Conservation (phyloP, 2,888 invertebrate species). For the Phalangium opilio region DNA sequence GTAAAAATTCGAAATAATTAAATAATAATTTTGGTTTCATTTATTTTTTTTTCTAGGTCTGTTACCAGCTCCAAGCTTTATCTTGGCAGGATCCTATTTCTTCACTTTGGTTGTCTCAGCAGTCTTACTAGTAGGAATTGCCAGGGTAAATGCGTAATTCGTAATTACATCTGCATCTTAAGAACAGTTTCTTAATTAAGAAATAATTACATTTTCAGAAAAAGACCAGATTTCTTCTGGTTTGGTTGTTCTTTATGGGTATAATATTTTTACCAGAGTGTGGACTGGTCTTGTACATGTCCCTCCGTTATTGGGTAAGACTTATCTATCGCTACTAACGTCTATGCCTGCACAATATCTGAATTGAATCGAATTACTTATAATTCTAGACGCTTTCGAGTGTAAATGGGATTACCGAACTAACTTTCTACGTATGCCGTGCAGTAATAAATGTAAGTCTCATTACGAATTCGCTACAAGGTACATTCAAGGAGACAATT, state of each 20-base stretch:
- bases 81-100: conserved; percentile 39
- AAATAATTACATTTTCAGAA: background rate
- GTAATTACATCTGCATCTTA: background rate
- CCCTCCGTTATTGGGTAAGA: conserved; percentile 41
- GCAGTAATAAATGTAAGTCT: conserved; percentile 27
- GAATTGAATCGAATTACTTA: conserved; percentile 13
- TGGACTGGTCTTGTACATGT: conserved; percentile 41
- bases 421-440: conserved; percentile 35
- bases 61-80: conserved; percentile 37
- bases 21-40: too few species aligned
- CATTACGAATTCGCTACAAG: background rate
- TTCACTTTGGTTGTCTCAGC: conserved; percentile 37
- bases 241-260: conserved; percentile 39
- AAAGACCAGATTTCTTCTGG: conserved; percentile 2
- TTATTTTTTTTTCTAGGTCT: conserved; percentile 25
- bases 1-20: too few species aligned
- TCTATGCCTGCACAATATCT: too few species aligned
- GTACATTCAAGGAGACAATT: background rate
- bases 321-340: too few species aligned
- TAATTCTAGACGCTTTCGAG: conserved; percentile 34
- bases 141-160: conserved; percentile 33
- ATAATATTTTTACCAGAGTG: conserved; percentile 40
- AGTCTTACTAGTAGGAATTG: conserved; percentile 37
- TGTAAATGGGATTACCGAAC: conserved; percentile 37
- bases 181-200: background rate